Percentiles rank a stretch among this genome's conserved stretches.
Evolutionary conservation across 2,888 invertebrate genomes (phyloP).

Genomic region (Vesta saturnalis): DNA sequence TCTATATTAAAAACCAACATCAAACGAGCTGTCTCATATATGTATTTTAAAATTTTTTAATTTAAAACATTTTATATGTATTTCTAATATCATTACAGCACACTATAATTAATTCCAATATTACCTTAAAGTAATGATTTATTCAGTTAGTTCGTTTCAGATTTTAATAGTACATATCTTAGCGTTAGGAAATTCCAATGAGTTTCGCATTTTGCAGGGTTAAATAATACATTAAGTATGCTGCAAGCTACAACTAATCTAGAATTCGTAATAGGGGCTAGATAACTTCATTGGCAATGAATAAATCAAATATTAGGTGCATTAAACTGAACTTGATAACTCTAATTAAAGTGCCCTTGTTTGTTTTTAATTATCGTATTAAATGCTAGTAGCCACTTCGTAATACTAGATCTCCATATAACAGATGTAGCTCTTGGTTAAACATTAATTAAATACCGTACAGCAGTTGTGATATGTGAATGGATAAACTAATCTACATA

Average conservation of each 20-base stretch:
- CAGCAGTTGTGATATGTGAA: neutral
- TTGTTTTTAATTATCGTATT: slow-evolving; percentile 13
- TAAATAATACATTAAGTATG: neutral
- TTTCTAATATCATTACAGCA: neutral
- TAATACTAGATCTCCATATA: slow-evolving; percentile 1
- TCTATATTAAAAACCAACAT: slow-evolving; percentile 32
- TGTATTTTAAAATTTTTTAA: slow-evolving; percentile 20
- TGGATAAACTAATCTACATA: no score
- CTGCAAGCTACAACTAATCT: neutral
- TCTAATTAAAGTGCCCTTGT: slow-evolving; percentile 19
- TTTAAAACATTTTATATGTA: slow-evolving; percentile 3
- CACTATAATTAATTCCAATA: neutral
- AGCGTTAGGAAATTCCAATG: no score
- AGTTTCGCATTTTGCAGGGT: no score
- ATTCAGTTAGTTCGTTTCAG: no score
- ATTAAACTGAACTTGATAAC: neutral
- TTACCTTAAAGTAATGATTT: no score
- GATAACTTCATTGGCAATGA: neutral
- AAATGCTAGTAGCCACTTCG: slow-evolving; percentile 5
- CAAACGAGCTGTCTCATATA: slow-evolving; percentile 26
- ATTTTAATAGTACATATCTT: no score
- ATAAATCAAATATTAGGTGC: slow-evolving; percentile 11
- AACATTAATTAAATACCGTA: neutral
- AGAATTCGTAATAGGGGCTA: neutral
- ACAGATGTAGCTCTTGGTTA: neutral